Evolutionary conservation across 2,797 vertebrate genomes (phyloP).

Genomic region (Characodon lateralis): DNA sequence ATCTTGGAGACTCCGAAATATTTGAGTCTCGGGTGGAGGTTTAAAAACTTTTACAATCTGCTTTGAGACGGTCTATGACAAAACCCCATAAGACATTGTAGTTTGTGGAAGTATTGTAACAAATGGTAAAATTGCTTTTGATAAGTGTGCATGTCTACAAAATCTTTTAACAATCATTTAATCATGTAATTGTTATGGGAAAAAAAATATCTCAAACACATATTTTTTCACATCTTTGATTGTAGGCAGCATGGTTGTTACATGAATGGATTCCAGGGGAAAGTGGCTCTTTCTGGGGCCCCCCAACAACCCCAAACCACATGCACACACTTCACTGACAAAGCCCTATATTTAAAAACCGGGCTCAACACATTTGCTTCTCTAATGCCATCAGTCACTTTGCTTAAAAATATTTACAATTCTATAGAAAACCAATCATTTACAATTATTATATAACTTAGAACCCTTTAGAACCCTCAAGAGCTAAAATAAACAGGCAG

Average conservation of each 20-base stretch:
- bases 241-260: too few relatives aligned
- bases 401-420: not conserved
- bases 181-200: not conserved
- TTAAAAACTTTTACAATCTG: not conserved
- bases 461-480: not conserved
- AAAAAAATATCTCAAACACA: not conserved
- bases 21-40: not conserved
- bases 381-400: not conserved
- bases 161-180: not conserved
- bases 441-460: not conserved
- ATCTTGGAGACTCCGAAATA: not conserved
- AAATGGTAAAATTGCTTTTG: too few relatives aligned
- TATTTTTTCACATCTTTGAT: not conserved
- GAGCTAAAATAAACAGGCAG: not conserved
- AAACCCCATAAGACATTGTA: not conserved
- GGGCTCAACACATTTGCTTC: not conserved
- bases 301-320: not conserved
- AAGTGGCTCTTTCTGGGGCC: too few relatives aligned
- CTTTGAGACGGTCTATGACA: not conserved
- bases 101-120: not conserved
- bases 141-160: not conserved
- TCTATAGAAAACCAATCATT: not conserved
- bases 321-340: not conserved
- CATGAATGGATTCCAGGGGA: too few relatives aligned
- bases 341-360: not conserved